Evolutionary conservation across 2,797 vertebrate genomes (phyloP), one percentile per base, ranked within the genome.

Genomic region (Acipenser oxyrinchus): DNA sequence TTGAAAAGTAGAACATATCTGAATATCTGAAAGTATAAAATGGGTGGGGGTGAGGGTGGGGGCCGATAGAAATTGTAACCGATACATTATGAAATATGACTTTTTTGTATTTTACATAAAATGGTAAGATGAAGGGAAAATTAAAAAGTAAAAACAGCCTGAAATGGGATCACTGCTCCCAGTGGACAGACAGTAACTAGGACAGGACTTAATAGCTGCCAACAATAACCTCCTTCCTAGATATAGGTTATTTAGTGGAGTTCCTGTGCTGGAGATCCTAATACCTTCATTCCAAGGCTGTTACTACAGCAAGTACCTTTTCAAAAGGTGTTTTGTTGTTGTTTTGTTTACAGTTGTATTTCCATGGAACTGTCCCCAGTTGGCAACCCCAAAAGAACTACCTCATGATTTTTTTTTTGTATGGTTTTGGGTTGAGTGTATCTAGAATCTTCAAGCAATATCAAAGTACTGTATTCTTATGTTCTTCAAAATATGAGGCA

Each of bases 101-200:
- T 37, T 37, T 37, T 37, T 37, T 37, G 23, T 37, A 37, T 37
- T 37, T 37, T 37, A 37, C 23, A 37, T 37, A 37, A 37, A 37
- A 37, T 37, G 23, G 23, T 7, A 58, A 58, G 13, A 58, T 11
- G 2, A 6, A 6, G 10, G 12, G 12, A 58, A 58, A 11, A 11
- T 13, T 4, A 6, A 11, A 6, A 11, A 58, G 55, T 58, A 6
- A 58, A 2, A 11, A 11, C 12, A 58, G 12, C 55, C 11, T 58
- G 55, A 58, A 58, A 11, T 13, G 13, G 13, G 55, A 13, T 58
- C 12, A n/a, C 55, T 5, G 6, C 55, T 58, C 55, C 55, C 55
- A 58, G 55, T n/a, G 13, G 55, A 58, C 55, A 58, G 55, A 11
- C 12, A n/a, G 11, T 58, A 58, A 58, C 55, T 58, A 58, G 55